Base-by-base conservation (phyloP, 2,888 invertebrate species). In the Epistrophella euchroma region DNA sequence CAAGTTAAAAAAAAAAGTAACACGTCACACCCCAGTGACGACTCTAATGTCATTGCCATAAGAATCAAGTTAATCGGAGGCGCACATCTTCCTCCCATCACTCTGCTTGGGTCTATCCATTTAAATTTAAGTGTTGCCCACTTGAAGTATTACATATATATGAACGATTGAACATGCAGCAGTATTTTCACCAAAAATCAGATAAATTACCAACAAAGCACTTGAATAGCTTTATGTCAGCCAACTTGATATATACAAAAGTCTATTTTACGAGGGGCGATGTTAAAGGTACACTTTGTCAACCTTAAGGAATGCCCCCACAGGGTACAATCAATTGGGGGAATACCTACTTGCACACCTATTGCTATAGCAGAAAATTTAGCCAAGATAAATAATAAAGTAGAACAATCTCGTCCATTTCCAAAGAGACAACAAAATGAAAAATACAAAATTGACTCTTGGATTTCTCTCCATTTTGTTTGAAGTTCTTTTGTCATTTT, bases 181-280 rank as follows among this genome's bases (percentile, higher is more conserved):
- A 28, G 40, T 56, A 75, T 47, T 75, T 70, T 70, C n/a, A 40
- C 70, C 55, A 32, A 62, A 75, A 74, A n/a, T 68, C 68, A 45
- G 74, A 80, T 70, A 80, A 74, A 80, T 80, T 52, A 68, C 60
- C 43, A 47, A 68, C 79, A 79, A 73, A 58, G 28, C 50, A 74
- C 37, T 74, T 70, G 60, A 45, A 74, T 55, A 47, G 43, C 74
- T 19, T 22, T 62, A 11, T 80, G 68, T 55, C 62, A 70, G 17
- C 55, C 74, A 25, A 32, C 32, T 75, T 71, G 50, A 75, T 37
- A 35, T 22, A 35, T 35, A 35, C 32, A 37, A 10, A 60, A 60
- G 60, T 37, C 15, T 37, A 40, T 60, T 13, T 2, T 56, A 22
- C 4, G 37, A 60, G 37, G 19, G 37, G 13, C 32, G 9, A 37